Conservation (phyloP, 2,797 vertebrate genomes). For the Sebastes elongatus region DNA sequence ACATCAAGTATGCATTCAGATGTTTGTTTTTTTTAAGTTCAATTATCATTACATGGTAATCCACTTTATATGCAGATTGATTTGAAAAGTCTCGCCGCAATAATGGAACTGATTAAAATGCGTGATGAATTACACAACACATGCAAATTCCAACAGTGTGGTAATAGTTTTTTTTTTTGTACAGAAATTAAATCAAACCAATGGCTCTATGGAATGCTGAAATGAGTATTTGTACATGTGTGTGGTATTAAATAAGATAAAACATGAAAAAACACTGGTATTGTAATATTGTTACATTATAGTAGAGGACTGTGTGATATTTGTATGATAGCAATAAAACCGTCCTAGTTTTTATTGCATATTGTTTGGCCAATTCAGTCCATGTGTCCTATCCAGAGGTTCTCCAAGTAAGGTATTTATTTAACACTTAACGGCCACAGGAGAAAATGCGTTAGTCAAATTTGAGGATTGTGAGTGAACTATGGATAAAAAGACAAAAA, state of each 20-base stretch:
- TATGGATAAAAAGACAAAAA: background rate
- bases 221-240: background rate
- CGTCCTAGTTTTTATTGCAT: background rate
- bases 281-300: background rate
- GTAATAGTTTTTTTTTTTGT: background rate
- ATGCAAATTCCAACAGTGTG: background rate
- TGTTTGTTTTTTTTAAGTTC: background rate
- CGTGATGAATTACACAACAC: background rate
- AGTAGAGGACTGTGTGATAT: background rate
- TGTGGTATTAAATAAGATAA: background rate
- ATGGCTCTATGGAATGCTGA: background rate
- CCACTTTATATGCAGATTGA: conserved; percentile 4
- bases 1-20: background rate
- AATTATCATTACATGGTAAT: background rate
- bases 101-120: background rate
- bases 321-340: background rate
- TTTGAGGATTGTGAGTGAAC: background rate
- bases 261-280: background rate
- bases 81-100: background rate
- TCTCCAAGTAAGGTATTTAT: background rate
- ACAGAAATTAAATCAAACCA: background rate
- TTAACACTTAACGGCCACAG: background rate
- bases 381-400: background rate
- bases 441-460: background rate
- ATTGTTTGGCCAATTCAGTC: background rate